Evolutionary conservation across 2,113 vertebrate genomes (phyloP), one percentile per base, ranked within the genome.

Genomic region (Microcebus tavaratra): DNA sequence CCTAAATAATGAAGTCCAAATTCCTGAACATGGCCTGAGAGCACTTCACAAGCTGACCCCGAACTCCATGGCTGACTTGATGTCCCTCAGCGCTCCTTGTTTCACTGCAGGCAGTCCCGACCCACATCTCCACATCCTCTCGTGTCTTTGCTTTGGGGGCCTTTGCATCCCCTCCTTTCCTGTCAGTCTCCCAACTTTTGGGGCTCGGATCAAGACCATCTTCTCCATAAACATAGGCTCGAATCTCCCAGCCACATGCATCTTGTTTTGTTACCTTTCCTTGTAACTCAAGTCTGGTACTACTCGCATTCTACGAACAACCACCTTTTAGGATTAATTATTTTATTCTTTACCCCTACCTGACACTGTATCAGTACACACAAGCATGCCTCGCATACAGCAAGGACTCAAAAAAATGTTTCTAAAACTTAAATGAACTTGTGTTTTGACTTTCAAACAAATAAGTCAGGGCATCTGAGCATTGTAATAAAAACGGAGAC

Each of bases 381-480:
- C 48, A 80, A 14, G 48, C 11, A 20, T 55, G n/a, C 9, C 34
- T 10, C 9, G 17, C 27, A 42, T 42, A 31, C 13, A 83, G 20
- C 39, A 82, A 82, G 63, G 42, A 31, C 61, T 73, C 68, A 59
- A 96, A 72, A 91, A 91, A n/a, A 39, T 81, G 1, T 76, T 48
- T 57, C 20, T 73, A 67, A 78, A 90, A 73, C 42, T 55, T 39
- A 90, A 83, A 0, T 57, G 39, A 80, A 96, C 34, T 59, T 42
- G 36, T 27, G 27, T 96, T 63, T 76, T 45, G 29, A 86, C 18
- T 90, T 94, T 63, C n/a, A 83, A 87, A 61, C 27, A 92, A 86
- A n/a, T 3, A 82, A 94, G 55, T 42, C 36, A 89, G 59, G 68
- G 45, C 59, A 55, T 50, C 55, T 72, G 67, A 68, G 67, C 76